A percentile compares a stretch with the other conserved stretches of the same genome.
These are phyloP conservation scores for Chamaea fasciata DNA, from an alignment of 2,113 vertebrate genomes.

Conservation along the genomic window DNA sequence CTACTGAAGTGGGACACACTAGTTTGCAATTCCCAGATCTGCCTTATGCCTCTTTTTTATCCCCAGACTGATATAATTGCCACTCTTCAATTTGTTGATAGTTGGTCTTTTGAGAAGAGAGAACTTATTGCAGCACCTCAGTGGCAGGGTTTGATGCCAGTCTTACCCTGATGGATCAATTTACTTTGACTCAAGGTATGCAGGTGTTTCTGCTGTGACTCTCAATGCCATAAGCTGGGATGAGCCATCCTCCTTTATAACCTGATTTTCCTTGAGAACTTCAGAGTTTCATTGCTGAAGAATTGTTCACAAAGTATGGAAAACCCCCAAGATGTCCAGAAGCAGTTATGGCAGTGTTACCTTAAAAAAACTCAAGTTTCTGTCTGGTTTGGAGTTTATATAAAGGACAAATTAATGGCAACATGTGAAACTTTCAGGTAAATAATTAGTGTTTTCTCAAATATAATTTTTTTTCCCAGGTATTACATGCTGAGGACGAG, in stretches of 20 bases:
- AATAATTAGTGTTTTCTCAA: conserved; percentile 51
- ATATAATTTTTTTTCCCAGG: conserved; percentile 60
- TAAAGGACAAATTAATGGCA: conserved; percentile 1
- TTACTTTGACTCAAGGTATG: not conserved
- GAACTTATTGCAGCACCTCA: not conserved
- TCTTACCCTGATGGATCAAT: not conserved
- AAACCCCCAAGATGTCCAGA: not conserved
- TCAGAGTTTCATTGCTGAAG: not conserved
- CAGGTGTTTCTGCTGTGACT: not conserved
- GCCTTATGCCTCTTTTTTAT: not conserved
- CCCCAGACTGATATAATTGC: not conserved
- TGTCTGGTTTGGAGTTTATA: not conserved
- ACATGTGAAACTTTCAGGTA: conserved; percentile 2
- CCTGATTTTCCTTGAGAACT: not conserved
- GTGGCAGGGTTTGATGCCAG: not conserved
- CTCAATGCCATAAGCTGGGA: not conserved
- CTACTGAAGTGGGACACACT: conserved; percentile 9
- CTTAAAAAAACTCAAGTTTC: not conserved
- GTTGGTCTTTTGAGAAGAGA: not conserved
- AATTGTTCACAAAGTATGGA: not conserved
- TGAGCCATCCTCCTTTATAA: not conserved
- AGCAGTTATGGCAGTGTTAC: not conserved
- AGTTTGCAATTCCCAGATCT: conserved; percentile 32
- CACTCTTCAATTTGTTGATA: conserved; percentile 24
- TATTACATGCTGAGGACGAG: conserved; percentile 69